Evolutionary conservation across 2,113 vertebrate genomes (phyloP).

Genomic region (Potamarius usumacintae): DNA sequence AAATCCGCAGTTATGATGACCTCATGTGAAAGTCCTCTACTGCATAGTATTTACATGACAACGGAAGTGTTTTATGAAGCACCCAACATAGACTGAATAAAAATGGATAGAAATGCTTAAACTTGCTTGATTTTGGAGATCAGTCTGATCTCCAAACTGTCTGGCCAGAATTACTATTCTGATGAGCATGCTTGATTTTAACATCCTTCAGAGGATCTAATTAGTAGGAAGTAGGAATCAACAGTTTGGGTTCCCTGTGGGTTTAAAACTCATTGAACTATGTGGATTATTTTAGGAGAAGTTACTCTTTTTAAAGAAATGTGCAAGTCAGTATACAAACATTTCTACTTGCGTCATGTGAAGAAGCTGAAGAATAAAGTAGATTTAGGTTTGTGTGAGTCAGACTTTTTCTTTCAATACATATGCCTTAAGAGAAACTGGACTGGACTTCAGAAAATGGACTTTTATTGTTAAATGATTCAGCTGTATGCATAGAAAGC

Average conservation of each 20-base stretch:
- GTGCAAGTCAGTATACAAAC: background rate
- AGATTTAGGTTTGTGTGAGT: background rate
- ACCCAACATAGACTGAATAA: background rate
- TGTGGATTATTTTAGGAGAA: background rate
- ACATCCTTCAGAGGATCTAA: conserved; percentile 1
- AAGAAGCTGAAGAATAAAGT: background rate
- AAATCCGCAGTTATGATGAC: too few relatives aligned
- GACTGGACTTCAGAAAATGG: background rate
- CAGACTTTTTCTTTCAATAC: background rate
- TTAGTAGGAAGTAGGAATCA: background rate
- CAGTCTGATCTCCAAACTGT: background rate
- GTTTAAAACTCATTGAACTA: background rate
- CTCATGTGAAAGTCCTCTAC: too few relatives aligned
- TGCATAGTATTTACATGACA: background rate
- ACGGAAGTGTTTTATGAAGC: background rate
- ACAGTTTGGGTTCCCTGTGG: background rate
- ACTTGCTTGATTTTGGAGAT: background rate
- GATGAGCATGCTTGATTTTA: conserved; percentile 11
- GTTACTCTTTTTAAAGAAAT: background rate
- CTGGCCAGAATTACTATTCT: conserved; percentile 2
- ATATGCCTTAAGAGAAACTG: background rate
- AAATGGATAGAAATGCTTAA: background rate
- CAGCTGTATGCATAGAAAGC: background rate
- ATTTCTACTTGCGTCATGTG: background rate
- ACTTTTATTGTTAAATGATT: background rate